A percentile compares a stretch with the other conserved stretches of the same genome.
These are phyloP conservation scores for Nasonovia ribisnigri DNA, from an alignment of 2,888 invertebrate genomes.

Conservation along the genomic window DNA sequence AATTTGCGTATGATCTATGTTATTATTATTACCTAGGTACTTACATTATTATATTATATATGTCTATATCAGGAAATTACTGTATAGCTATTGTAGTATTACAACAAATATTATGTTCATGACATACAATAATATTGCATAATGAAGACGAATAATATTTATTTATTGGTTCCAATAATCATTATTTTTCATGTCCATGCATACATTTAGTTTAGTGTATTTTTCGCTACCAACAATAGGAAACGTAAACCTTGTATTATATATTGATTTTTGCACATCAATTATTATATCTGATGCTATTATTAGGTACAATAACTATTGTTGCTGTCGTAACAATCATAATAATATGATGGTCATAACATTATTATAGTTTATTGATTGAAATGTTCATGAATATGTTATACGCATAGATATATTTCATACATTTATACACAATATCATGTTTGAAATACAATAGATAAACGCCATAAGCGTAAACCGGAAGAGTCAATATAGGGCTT, in stretches of 20 bases:
- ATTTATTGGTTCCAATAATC: slow-evolving; percentile 1
- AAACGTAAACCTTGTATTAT: slow-evolving; percentile 3
- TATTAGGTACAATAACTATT: neutral
- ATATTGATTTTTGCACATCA: slow-evolving; percentile 18
- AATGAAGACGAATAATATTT: slow-evolving; percentile 22
- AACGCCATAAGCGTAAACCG: neutral
- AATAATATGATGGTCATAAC: neutral
- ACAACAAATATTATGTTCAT: neutral
- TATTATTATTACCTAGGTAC: neutral
- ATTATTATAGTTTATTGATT: neutral
- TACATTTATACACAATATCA: neutral
- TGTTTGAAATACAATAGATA: neutral
- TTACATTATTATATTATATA: no score
- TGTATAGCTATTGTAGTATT: neutral
- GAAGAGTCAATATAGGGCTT: neutral
- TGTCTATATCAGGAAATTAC: neutral
- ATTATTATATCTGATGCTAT: neutral
- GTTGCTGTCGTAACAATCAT: neutral
- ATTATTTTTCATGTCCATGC: neutral
- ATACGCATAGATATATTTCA: neutral
- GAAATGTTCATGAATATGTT: neutral
- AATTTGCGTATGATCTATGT: neutral
- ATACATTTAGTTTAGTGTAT: neutral
- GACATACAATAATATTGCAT: slow-evolving; percentile 26
- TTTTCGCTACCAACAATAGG: neutral